A percentile compares a stretch with the other conserved stretches of the same genome.
phyloP scores from a whole-genome alignment of 2,113 vertebrate genomes.

The Lepus europaeus region DNA sequence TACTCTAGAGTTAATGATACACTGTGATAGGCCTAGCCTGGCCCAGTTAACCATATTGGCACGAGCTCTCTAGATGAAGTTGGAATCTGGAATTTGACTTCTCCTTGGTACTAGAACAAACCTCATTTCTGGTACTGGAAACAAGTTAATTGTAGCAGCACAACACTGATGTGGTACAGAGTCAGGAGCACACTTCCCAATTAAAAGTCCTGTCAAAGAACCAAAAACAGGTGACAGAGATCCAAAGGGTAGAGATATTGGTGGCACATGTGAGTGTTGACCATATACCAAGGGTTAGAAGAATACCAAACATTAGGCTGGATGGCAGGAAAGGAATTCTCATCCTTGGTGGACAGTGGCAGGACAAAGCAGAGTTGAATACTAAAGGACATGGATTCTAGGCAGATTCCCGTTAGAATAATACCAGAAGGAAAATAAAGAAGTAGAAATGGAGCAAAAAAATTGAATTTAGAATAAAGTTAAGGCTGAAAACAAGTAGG shows the following conservation, averaged over 20 bases:
- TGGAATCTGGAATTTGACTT: background rate
- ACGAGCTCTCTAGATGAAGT: background rate
- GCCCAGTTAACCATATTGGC: background rate
- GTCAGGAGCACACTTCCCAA: background rate
- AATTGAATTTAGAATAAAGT: conserved; percentile 3
- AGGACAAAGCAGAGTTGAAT: background rate
- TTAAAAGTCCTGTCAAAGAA: background rate
- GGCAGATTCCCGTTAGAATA: background rate
- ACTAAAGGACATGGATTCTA: background rate
- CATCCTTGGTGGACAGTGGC: background rate
- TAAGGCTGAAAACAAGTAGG: conserved; percentile 4
- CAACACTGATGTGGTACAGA: background rate
- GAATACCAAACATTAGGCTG: background rate
- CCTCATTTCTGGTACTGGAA: background rate
- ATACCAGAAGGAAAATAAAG: background rate
- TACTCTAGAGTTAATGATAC: background rate
- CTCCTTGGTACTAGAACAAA: background rate
- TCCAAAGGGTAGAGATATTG: background rate
- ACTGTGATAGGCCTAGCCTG: background rate
- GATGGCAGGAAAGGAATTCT: background rate
- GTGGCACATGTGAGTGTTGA: background rate
- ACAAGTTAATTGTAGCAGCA: background rate
- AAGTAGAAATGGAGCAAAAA: background rate
- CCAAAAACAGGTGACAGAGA: background rate
- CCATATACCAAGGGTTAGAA: background rate